Conservation (phyloP, 2,797 vertebrate genomes). For the Chrosomus eos region DNA sequence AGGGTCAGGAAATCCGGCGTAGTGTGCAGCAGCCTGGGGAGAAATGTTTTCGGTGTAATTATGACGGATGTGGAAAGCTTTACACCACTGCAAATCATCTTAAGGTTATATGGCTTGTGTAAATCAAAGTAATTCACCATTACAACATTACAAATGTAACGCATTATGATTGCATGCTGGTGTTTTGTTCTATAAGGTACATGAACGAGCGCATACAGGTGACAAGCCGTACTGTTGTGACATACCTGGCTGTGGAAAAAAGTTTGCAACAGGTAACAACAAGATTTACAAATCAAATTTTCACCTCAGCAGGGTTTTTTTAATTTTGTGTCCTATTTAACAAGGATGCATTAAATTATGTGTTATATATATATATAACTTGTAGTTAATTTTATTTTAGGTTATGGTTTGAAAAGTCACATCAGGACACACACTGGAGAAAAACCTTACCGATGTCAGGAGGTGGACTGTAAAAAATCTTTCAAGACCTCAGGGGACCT, state of each 20-base stretch:
- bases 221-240: slow-evolving; percentile 96
- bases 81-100: slow-evolving; percentile 98
- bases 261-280: slow-evolving; percentile 93
- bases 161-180: background rate
- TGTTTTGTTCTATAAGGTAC: slow-evolving; percentile 79
- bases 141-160: background rate
- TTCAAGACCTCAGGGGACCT: slow-evolving; percentile 98
- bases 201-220: slow-evolving; percentile 96
- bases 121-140: background rate
- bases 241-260: slow-evolving; percentile 91
- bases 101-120: slow-evolving; percentile 76
- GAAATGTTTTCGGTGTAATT: slow-evolving; percentile 94
- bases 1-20: slow-evolving; percentile 83
- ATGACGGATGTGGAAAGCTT: slow-evolving; percentile 95
- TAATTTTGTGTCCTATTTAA: background rate
- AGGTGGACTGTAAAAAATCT: slow-evolving; percentile 94
- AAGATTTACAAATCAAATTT: background rate
- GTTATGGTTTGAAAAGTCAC: slow-evolving; percentile 96
- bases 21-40: slow-evolving; percentile 88
- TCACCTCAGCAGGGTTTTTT: background rate
- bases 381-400: slow-evolving; percentile 68
- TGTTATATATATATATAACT: no score
- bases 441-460: slow-evolving; percentile 95
- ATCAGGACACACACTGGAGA: slow-evolving; percentile 97
- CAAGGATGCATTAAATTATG: background rate